Conservation (phyloP, 2,113 vertebrate genomes). For the Cebus imitator region DNA sequence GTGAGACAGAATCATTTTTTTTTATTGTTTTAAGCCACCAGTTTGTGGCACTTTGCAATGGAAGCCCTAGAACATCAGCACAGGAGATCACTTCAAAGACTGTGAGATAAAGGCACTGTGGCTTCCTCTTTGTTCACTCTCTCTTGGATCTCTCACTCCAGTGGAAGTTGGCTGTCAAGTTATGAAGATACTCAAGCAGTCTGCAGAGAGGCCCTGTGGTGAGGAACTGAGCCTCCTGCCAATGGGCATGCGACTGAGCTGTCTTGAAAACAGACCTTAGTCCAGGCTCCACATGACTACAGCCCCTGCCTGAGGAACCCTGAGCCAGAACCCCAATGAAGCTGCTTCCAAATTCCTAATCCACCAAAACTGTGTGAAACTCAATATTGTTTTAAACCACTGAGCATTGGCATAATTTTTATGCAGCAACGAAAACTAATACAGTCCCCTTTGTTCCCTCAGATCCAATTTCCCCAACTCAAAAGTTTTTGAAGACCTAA, state of each 20-base stretch:
- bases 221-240: neutral
- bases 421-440: neutral
- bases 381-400: conserved; percentile 27
- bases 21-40: neutral
- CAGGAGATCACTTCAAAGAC: neutral
- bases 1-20: neutral
- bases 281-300: neutral
- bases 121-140: neutral
- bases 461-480: conserved; percentile 15
- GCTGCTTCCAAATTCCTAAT: neutral
- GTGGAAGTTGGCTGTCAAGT: neutral
- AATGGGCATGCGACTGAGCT: neutral
- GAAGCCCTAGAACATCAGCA: neutral
- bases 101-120: fast-evolving
- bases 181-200: neutral
- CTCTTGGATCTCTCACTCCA: neutral
- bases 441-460: neutral
- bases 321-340: neutral
- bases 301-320: neutral
- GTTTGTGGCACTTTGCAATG: neutral
- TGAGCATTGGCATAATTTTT: neutral
- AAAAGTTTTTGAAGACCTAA: neutral
- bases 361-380: neutral
- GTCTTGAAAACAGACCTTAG: neutral
- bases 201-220: neutral